A percentile compares a stretch with the other conserved stretches of the same genome.
These are phyloP conservation scores for Macrophya annulata DNA, from an alignment of 2,888 invertebrate genomes.

Conservation along the genomic window DNA sequence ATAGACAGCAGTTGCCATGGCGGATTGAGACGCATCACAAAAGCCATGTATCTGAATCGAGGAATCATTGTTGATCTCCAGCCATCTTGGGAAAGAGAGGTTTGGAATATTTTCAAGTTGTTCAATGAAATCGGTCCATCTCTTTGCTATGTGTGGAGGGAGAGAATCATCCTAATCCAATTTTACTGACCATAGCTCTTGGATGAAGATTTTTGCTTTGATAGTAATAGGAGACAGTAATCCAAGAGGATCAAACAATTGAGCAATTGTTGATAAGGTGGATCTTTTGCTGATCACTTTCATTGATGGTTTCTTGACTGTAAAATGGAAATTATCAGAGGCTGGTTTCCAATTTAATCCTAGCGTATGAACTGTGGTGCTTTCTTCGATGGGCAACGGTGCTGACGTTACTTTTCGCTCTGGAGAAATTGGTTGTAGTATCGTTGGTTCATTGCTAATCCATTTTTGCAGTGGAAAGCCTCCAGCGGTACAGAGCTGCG, in stretches of 20 bases:
- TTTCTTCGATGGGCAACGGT: neutral
- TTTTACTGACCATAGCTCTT: slow-evolving; percentile 18
- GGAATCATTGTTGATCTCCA: neutral
- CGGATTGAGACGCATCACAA: slow-evolving; percentile 49
- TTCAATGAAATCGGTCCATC: slow-evolving; percentile 31
- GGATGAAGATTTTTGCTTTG: slow-evolving; percentile 24
- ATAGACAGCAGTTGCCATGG: slow-evolving; percentile 44
- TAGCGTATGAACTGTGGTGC: neutral
- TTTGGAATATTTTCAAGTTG: slow-evolving; percentile 28
- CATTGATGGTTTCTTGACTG: neutral
- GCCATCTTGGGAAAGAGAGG: slow-evolving; percentile 53
- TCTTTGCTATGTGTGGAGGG: neutral
- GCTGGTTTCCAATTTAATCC: neutral
- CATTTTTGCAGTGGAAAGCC: slow-evolving; percentile 44
- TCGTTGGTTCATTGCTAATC: neutral
- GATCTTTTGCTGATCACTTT: neutral
- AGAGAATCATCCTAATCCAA: slow-evolving; percentile 14
- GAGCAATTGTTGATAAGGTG: neutral
- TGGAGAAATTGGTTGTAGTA: neutral
- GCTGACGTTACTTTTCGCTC: neutral
- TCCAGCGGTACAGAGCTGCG: neutral
- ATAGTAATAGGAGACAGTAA: slow-evolving; percentile 1
- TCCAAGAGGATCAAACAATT: slow-evolving; percentile 42
- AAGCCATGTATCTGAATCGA: slow-evolving; percentile 54
- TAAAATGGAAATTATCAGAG: neutral